A percentile compares a stretch with the other conserved stretches of the same genome.
Conservation (phyloP, 2,797 vertebrate genomes). For the Benthosema pterotum region DNA sequence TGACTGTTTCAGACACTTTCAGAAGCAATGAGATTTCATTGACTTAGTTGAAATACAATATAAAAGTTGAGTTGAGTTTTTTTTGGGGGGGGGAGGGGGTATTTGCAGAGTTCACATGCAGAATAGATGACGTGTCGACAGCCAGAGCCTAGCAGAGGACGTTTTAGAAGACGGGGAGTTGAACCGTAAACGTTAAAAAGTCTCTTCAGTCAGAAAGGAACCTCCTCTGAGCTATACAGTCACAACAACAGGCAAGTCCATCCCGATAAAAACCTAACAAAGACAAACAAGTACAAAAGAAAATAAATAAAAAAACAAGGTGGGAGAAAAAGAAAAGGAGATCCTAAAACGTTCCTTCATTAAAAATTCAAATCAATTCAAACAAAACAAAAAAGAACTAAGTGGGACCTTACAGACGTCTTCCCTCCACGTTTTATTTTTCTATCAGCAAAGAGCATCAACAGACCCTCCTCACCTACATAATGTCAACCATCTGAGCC, state of each 20-base stretch:
- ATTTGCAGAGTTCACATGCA: conserved; percentile 71
- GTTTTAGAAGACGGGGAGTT: conserved; percentile 44
- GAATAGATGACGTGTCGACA: conserved; percentile 61
- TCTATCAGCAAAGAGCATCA: conserved; percentile 35
- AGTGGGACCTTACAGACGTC: conserved; percentile 39
- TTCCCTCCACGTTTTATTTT: conserved; percentile 41
- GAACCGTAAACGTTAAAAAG: conserved; percentile 48
- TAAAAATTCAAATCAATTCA: conserved; percentile 8
- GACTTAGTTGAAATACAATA: too few species aligned
- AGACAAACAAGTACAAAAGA: conserved; percentile 75
- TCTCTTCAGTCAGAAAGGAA: conserved; percentile 37
- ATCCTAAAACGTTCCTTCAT: conserved; percentile 47
- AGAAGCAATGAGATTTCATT: too few species aligned
- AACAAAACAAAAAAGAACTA: conserved; percentile 41
- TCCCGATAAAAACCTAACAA: conserved; percentile 46
- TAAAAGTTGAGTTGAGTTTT: too few species aligned
- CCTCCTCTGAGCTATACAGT: conserved; percentile 44
- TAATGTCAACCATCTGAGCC: too few species aligned
- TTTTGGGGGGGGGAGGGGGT: too few species aligned
- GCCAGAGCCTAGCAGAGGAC: conserved; percentile 54
- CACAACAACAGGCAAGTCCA: conserved; percentile 49
- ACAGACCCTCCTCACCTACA: conserved; percentile 33
- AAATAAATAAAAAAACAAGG: conserved; percentile 68
- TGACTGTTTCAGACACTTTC: too few species aligned
- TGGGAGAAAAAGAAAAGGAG: conserved; percentile 33